Evolutionary conservation across 2,797 vertebrate genomes (phyloP), one percentile per base, ranked within the genome.

Genomic region (Mus spretus): DNA sequence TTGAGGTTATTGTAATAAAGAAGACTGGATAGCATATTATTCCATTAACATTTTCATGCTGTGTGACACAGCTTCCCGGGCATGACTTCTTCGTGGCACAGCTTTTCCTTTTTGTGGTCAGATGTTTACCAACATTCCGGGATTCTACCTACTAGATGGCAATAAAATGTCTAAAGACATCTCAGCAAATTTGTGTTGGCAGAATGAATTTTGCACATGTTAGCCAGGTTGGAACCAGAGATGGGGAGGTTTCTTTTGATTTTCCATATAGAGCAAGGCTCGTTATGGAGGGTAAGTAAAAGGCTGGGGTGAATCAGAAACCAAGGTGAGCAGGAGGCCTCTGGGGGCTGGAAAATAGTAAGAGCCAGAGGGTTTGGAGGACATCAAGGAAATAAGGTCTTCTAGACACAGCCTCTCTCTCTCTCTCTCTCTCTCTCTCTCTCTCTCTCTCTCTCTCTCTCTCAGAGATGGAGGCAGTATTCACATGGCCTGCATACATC

Each of bases 161-260:
- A 65, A 12, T 15, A 79, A 37, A 90, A 6, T 28, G 0, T 14
- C 47, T 15, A 37, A 53, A 77, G 34, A 44, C 17, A 70, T 47
- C 17, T 20, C 8, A 79, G 63, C 57, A 63, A 22, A 92, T 47
- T 11, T 90, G 50, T 37, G 5, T 28, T 47, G 63, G 37, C 19
- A 89, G 88, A 90, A 88, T 78, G 22, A 24, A 53, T n/a, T 79
- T 53, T 84, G n/a, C 61, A 87, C 80, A 55, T 78, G 26, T 78
- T 40, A 19, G 17, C 83, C n/a, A 20, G 31, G 59, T 47, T 55
- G 37, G n/a, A 91, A 4, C 53, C 13, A 20, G 53, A 89, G 70
- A 55, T 34, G 3, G 67, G 53, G 59, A 44, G 1, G 44, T 61
- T 44, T 88, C 65, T 91, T 57, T 83, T 19, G 47, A 53, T 22